Conservation (phyloP, 2,113 vertebrate species). For the Eubucco bourcierii region DNA sequence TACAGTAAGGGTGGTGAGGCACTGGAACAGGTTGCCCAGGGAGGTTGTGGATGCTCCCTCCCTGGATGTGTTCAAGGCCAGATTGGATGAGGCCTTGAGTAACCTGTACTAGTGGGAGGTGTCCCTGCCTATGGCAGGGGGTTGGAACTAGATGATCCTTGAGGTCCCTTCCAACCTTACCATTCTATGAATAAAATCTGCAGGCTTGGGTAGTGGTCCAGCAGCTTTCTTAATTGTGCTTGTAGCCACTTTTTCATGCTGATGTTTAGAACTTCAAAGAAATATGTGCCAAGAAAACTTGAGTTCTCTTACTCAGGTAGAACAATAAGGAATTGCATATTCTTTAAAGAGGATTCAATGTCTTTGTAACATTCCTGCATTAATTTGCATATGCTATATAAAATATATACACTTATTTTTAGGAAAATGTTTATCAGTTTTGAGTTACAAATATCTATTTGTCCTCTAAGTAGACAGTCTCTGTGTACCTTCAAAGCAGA, state of each 20-base stretch:
- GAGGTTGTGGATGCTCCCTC: too few relatives aligned
- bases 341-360: too few relatives aligned
- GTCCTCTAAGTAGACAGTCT: not conserved
- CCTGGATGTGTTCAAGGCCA: too few relatives aligned
- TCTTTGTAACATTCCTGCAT: too few relatives aligned
- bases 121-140: too few relatives aligned
- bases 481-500: not conserved
- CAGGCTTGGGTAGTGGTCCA: not conserved
- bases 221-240: not conserved
- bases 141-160: too few relatives aligned
- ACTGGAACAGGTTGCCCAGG: too few relatives aligned
- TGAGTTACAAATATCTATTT: not conserved
- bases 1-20: too few relatives aligned
- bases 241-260: not conserved
- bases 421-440: not conserved
- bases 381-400: too few relatives aligned
- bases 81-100: too few relatives aligned
- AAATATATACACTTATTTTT: not conserved
- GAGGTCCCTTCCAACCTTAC: too few relatives aligned
- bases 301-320: not conserved
- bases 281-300: not conserved
- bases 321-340: not conserved
- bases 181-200: not conserved
- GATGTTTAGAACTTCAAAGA: not conserved
- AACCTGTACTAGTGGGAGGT: too few relatives aligned